A percentile compares a stretch with the other conserved stretches of the same genome.
Evolutionary conservation across 2,797 vertebrate species (phyloP).

Genomic region (Mergus octosetaceus): DNA sequence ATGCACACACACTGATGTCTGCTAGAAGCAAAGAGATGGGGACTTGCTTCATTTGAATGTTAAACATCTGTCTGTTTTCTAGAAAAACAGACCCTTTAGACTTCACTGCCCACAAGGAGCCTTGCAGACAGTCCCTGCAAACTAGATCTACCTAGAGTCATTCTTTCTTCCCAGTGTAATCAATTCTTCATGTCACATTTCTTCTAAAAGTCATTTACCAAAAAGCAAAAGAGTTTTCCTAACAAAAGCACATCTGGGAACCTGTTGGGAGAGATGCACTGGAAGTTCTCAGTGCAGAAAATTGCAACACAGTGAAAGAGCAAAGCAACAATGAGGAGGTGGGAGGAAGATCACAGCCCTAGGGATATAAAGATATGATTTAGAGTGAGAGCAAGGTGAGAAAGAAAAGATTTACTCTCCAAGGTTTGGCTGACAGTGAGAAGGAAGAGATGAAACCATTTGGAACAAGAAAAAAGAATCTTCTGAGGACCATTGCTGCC

Average conservation of each 20-base stretch:
- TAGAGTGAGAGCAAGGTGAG: not conserved
- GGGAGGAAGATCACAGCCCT: not conserved
- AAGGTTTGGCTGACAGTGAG: not conserved
- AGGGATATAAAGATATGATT: not conserved
- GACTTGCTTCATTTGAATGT: not conserved
- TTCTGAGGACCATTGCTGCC: not conserved
- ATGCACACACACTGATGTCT: not conserved
- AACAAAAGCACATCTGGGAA: not conserved
- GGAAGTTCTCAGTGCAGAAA: not conserved
- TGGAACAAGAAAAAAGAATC: not conserved
- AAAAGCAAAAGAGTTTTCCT: not conserved
- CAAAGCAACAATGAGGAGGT: not conserved
- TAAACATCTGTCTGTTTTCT: not conserved
- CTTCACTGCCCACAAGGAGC: not conserved
- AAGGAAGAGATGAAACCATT: not conserved
- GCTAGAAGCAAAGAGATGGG: not conserved
- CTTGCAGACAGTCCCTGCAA: not conserved
- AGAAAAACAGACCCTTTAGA: not conserved
- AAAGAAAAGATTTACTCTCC: not conserved
- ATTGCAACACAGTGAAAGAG: not conserved
- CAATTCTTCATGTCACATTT: not conserved
- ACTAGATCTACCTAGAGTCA: accelerated
- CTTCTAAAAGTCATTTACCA: not conserved
- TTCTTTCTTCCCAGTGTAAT: not conserved
- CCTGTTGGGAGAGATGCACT: not conserved